A percentile compares a stretch with the other conserved stretches of the same genome.
phyloP scores from a whole-genome alignment of 2,113 vertebrate genomes.

The Brienomyrus longianalis region DNA sequence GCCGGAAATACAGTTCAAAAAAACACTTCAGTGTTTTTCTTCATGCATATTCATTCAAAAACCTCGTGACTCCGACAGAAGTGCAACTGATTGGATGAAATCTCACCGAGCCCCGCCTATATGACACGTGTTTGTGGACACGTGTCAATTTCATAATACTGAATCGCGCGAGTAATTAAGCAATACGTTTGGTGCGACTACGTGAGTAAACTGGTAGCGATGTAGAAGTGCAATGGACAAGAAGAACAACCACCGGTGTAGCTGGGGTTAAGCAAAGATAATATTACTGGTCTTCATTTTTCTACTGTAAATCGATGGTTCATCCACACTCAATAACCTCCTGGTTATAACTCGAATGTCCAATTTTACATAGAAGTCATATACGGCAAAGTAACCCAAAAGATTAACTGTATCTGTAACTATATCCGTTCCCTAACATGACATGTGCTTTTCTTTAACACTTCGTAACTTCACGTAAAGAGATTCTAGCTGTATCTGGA shows the following conservation, averaged over 20 bases:
- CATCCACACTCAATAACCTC: not conserved
- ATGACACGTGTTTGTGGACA: not conserved
- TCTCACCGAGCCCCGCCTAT: not conserved
- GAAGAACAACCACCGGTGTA: not conserved
- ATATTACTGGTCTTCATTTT: not conserved
- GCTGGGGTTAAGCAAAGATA: not conserved
- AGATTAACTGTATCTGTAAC: not conserved
- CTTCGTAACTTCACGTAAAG: not conserved
- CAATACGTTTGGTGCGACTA: not conserved
- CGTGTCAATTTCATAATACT: not conserved
- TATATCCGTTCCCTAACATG: not conserved
- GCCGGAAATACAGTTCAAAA: slow-evolving; percentile 5
- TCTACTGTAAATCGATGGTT: not conserved
- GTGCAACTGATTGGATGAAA: not conserved
- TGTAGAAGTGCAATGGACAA: not conserved
- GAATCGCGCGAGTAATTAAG: not conserved
- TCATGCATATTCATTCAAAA: not conserved
- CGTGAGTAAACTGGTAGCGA: not conserved
- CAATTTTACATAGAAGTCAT: not conserved
- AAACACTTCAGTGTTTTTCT: not conserved
- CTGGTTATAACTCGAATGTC: not conserved
- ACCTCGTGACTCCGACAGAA: not conserved
- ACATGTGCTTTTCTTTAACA: not conserved
- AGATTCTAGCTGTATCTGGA: not conserved
- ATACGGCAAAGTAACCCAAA: not conserved